These are phyloP conservation scores for Protosalanx chinensis DNA, from an alignment of 2,797 vertebrate genomes.

Conservation along the genomic window DNA sequence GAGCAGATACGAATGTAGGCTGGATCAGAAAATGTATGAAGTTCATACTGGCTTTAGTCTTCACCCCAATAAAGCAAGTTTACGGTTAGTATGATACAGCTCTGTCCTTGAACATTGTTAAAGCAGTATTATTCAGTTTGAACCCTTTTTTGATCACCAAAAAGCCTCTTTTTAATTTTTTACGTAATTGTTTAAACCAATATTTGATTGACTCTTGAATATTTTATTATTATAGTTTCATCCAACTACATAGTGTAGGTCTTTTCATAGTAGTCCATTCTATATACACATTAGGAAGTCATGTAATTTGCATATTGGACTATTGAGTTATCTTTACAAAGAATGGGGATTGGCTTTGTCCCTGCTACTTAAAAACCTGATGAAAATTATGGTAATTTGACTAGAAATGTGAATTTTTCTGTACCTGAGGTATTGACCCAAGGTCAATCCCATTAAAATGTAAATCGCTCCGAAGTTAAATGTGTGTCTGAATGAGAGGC, in stretches of 20 bases:
- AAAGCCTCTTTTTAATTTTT: neutral
- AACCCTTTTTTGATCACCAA: neutral
- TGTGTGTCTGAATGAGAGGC: conserved; percentile 66
- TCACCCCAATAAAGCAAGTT: neutral
- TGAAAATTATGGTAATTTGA: conserved; percentile 81
- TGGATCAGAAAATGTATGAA: too few species aligned
- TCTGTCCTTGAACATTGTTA: neutral
- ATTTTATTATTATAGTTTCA: neutral
- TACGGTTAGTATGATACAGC: neutral
- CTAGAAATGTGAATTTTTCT: conserved; percentile 67
- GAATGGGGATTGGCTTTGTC: conserved; percentile 68
- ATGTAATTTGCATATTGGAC: conserved; percentile 48
- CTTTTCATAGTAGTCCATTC: conserved; percentile 22
- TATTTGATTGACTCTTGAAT: neutral
- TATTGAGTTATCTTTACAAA: conserved; percentile 64
- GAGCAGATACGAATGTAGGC: too few species aligned
- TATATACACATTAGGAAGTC: conserved; percentile 45
- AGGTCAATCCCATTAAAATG: conserved; percentile 81
- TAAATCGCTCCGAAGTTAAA: conserved; percentile 74
- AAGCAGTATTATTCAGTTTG: neutral
- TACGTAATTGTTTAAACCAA: neutral
- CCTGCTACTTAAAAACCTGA: conserved; percentile 70
- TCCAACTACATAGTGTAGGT: conserved; percentile 1
- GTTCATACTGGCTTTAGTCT: neutral
- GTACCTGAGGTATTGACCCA: conserved; percentile 78